Conservation (phyloP, 2,113 vertebrate genomes). For the Neodontobutis hainanensis region DNA sequence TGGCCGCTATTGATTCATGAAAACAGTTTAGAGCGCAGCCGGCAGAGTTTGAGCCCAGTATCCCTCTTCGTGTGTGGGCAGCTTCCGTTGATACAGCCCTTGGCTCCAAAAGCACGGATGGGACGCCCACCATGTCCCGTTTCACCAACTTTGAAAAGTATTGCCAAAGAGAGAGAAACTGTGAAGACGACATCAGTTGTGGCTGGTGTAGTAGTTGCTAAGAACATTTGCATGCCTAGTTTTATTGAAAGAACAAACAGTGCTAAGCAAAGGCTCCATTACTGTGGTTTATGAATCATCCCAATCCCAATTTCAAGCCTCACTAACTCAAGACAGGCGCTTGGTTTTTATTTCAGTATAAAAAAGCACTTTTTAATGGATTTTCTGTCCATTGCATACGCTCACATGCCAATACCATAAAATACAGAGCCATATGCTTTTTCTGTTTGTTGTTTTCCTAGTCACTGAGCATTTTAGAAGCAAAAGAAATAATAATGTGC, state of each 20-base stretch:
- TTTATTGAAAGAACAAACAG: constrained; percentile 55
- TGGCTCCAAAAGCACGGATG: constrained; percentile 6
- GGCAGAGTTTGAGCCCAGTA: constrained; percentile 17
- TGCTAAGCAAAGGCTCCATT: constrained; percentile 31
- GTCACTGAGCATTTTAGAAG: constrained; percentile 19
- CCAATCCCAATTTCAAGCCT: constrained; percentile 51
- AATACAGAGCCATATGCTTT: constrained; percentile 16
- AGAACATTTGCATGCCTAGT: constrained; percentile 33
- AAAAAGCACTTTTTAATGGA: constrained; percentile 1
- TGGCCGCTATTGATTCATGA: constrained; percentile 8
- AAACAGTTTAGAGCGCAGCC: constrained; percentile 12
- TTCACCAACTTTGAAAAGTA: background rate
- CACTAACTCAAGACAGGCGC: constrained; percentile 45
- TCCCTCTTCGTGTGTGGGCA: constrained; percentile 18
- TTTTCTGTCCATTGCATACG: constrained; percentile 21
- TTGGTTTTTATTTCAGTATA: constrained; percentile 11
- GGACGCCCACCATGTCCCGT: constrained; percentile 32
- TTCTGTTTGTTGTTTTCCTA: constrained; percentile 21
- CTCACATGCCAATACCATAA: constrained; percentile 2
- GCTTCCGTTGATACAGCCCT: constrained; percentile 20
- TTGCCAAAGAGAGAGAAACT: constrained; percentile 18
- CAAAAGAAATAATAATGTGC: background rate
- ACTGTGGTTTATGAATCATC: constrained; percentile 58
- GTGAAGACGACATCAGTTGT: constrained; percentile 32
- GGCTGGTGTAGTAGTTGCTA: constrained; percentile 29